A percentile compares a stretch with the other conserved stretches of the same genome.
Conservation (phyloP, 2,888 invertebrate species). For the Trichogramma dendrolimi region DNA sequence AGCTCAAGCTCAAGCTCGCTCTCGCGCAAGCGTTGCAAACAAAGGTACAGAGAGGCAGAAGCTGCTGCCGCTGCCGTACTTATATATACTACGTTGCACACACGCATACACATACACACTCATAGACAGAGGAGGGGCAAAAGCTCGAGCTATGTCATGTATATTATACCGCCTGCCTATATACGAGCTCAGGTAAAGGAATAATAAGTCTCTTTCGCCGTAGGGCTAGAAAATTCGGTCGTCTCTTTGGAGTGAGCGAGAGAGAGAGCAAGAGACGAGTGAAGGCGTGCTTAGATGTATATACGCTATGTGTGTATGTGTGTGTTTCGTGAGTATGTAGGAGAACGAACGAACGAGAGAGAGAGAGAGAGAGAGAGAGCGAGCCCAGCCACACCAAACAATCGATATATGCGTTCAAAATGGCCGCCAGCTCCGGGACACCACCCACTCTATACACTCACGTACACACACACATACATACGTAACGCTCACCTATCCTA, state of each 20-base stretch:
- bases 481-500: constrained; percentile 46
- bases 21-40: no score
- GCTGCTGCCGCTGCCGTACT: no score
- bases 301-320: not conserved
- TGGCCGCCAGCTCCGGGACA: constrained; percentile 52
- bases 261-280: not conserved
- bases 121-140: no score
- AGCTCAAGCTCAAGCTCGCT: no score
- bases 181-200: no score
- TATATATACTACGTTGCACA: no score
- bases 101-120: no score
- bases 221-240: no score
- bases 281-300: not conserved
- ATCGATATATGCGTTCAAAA: constrained; percentile 54
- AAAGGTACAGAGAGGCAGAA: no score
- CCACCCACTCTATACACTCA: constrained; percentile 39
- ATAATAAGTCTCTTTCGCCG: no score
- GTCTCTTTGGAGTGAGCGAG: not conserved
- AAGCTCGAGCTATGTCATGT: no score
- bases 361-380: constrained; percentile 20
- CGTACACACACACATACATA: constrained; percentile 37
- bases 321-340: not conserved
- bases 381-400: constrained; percentile 53
- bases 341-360: constrained; percentile 5
- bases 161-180: no score